Evolutionary conservation across 1,140 invertebrate species (phyloP), one percentile per base, ranked within the genome.

Genomic region (Drosophila neocordata): DNA sequence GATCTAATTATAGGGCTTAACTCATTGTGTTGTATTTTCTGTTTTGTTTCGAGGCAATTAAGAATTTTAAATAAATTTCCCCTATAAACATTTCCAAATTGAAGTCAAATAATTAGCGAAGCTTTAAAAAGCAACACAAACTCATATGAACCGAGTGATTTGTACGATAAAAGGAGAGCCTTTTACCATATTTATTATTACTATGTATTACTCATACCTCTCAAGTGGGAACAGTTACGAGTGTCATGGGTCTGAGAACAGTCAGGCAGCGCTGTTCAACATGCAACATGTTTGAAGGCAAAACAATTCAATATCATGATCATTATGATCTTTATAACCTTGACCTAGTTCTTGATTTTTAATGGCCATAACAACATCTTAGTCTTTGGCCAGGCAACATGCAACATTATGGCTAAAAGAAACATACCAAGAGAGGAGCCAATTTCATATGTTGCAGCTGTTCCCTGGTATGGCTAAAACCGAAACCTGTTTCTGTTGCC

Each of bases 331-430:
- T 44, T 37, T 51, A 53, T 70, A 85, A 69, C 81, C 81, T 84
- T 84, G 81, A 84, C 81, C 81, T 66, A 78, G 78, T 84, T 84
- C 81, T 76, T 68, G 69, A 68, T 68, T 68, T 48, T 70, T 65
- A 72, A 73, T 73, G 71, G 61, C 59, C 61, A 13, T 65, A 44
- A 56, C 68, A 59, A 48, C 72, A 53, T 68, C 77, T 64, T 60
- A 67, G 38, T 69, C 65, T 77, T 81, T 76, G 69, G 72, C 77
- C 64, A 70, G 41, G 59, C 69, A 48, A 48, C 41, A 48, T 48
- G 41, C 41, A 15, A 20, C 41, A 48, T 63, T 66, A 66, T 56
- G 61, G 35, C 41, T 53, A 11, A 11, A 62, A 58, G 38, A 44
- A 65, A 60, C 59, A 20, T 56, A 0, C 53, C 65, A 73, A 56